Base-by-base conservation (phyloP, 2,888 invertebrate species). In the Aphodius granarius region DNA sequence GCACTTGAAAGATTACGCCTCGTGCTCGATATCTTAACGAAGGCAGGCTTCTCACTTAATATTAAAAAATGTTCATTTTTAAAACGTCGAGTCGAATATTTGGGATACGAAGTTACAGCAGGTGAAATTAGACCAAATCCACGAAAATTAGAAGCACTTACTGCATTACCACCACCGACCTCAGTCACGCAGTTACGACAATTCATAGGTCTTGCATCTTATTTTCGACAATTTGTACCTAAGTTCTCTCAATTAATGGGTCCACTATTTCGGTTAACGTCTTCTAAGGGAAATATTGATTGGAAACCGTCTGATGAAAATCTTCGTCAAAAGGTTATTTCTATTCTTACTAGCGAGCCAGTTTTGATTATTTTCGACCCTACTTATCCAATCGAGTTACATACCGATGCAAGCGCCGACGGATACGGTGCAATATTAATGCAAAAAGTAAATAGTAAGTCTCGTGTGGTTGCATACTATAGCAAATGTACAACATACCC, bases 391-490 rank as follows among this genome's bases (percentile, higher is more conserved):
- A 81, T 77, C 1, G 81, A 83, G 71, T 73, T 83, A 5, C 82
- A 83, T 71, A 82, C 81, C 0, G 83, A 84, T 63, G 83, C 82
- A 0, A 79, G 82, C 71, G 79, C 78, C 65, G 1, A 77, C 20
- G 82, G 82, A 2, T 78, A 82, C 15, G 82, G 79, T 0, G 83
- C 80, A 3, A 81, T 84, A 5, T 73, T 85, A 6, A 71, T 84
- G 9, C 83, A 84, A 74, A 76, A 78, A 70, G 78, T 82, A n/a
- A 77, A 72, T 15, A 73, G 76, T 13, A 64, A 76, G 21, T 65
- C 72, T 0, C 76, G 78, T 62, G 79, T 79, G 9, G 78, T 85
- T 0, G 79, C 80, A 2, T 85, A 82, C 75, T 81, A 75, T 65
- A 83, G 82, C 20, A 80, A 80, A 70, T 76, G 78, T 23, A 78